phyloP scores from a whole-genome alignment of 1,140 invertebrate species.

The Daktulosphaira vitifoliae region DNA sequence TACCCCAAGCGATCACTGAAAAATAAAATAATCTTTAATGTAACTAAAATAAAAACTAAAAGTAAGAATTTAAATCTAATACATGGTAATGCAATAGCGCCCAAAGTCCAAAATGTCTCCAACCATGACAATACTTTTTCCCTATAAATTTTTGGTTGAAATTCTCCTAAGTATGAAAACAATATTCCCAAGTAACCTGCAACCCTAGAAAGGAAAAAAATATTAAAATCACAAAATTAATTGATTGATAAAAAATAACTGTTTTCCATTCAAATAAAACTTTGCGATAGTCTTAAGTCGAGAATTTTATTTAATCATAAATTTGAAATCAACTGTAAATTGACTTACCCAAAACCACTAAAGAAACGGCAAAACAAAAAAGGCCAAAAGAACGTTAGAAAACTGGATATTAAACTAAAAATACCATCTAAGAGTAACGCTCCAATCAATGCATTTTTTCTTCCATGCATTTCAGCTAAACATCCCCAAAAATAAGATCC shows the following conservation, averaged over 20 bases:
- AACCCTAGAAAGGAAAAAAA: slow-evolving; percentile 48
- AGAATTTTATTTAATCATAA: neutral
- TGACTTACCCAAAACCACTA: slow-evolving; percentile 75
- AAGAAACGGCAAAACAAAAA: slow-evolving; percentile 69
- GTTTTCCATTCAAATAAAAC: too few relatives aligned
- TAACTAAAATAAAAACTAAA: too few relatives aligned
- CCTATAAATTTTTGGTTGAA: slow-evolving; percentile 62
- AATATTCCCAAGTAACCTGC: slow-evolving; percentile 69
- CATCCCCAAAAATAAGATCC: slow-evolving; percentile 83
- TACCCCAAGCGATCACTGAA: slow-evolving; percentile 61
- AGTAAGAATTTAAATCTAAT: slow-evolving; percentile 40
- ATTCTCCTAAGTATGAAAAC: slow-evolving; percentile 67
- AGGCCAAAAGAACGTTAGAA: slow-evolving; percentile 63
- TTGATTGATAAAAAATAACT: too few relatives aligned
- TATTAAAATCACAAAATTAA: too few relatives aligned
- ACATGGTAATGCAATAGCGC: slow-evolving; percentile 61
- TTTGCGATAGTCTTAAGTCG: too few relatives aligned
- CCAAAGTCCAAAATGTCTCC: slow-evolving; percentile 69
- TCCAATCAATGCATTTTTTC: slow-evolving; percentile 64
- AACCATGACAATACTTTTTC: slow-evolving; percentile 69
- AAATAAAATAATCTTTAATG: too few relatives aligned
- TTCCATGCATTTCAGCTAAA: slow-evolving; percentile 70
- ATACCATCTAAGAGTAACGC: slow-evolving; percentile 68
- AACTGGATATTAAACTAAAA: slow-evolving; percentile 61
- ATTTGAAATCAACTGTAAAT: too few relatives aligned